These are phyloP conservation scores for Oenanthe oenanthe DNA, from an alignment of 2,113 vertebrate species.

Conservation along the genomic window DNA sequence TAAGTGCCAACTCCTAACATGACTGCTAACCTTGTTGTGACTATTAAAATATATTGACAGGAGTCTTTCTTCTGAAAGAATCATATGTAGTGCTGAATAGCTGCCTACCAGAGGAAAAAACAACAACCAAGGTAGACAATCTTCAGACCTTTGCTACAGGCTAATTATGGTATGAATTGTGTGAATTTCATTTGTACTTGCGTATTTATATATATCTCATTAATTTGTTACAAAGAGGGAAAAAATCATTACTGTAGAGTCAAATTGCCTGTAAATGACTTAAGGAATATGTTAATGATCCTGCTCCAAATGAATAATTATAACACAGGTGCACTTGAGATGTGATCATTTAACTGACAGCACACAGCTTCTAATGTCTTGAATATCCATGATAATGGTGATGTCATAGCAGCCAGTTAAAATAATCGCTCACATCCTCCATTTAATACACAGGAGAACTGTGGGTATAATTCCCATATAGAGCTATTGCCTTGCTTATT, in stretches of 20 bases:
- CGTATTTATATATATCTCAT: conserved; percentile 72
- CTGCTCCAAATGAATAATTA: conserved; percentile 79
- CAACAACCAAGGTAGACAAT: neutral
- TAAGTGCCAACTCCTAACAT: neutral
- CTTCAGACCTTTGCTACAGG: conserved; percentile 12
- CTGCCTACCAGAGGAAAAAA: conserved; percentile 7
- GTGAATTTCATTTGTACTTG: conserved; percentile 50
- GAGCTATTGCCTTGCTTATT: conserved; percentile 60
- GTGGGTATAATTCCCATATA: conserved; percentile 48
- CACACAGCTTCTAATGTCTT: conserved; percentile 77
- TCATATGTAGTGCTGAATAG: neutral
- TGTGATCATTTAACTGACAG: conserved; percentile 80
- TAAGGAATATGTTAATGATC: conserved; percentile 80
- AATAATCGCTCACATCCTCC: conserved; percentile 59
- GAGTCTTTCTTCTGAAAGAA: conserved; percentile 1
- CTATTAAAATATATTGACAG: neutral
- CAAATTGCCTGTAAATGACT: conserved; percentile 79
- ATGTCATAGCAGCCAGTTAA: conserved; percentile 74
- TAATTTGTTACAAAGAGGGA: conserved; percentile 75
- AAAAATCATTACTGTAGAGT: conserved; percentile 74
- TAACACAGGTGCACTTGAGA: conserved; percentile 80
- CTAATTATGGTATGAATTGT: conserved; percentile 63
- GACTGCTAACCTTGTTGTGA: neutral
- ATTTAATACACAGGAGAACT: conserved; percentile 69
- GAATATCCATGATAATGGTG: conserved; percentile 76